A percentile compares a stretch with the other conserved stretches of the same genome.
Conservation (phyloP, 1,140 invertebrate genomes). For the Drosophila repleta region DNA sequence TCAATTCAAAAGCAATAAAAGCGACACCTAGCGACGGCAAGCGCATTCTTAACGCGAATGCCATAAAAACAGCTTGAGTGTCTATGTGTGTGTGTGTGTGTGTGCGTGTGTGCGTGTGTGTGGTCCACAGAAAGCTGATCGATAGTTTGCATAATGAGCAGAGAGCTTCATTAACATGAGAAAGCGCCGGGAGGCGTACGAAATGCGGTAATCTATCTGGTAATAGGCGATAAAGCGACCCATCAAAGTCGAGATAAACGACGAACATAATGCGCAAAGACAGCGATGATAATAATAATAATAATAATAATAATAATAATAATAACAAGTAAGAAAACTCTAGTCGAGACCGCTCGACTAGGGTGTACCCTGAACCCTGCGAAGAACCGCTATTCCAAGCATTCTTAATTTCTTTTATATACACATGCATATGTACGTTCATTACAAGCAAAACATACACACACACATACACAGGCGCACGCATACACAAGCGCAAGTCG, state of each 20-base stretch:
- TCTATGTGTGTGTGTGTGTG: background rate
- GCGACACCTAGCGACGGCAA: slow-evolving; percentile 1
- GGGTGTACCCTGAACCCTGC: too few species aligned
- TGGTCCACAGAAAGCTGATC: slow-evolving; percentile 7
- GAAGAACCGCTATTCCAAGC: too few species aligned
- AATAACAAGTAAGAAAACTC: too few species aligned
- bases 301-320: background rate
- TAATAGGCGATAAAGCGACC: slow-evolving; percentile 39
- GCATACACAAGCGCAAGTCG: too few species aligned
- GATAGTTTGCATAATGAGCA: slow-evolving; percentile 43
- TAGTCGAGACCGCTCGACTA: too few species aligned
- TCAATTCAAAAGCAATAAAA: background rate
- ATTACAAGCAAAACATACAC: too few species aligned
- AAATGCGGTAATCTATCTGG: slow-evolving; percentile 42
- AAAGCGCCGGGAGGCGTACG: slow-evolving; percentile 32
- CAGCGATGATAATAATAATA: background rate
- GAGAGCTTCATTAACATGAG: slow-evolving; percentile 40
- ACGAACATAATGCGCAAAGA: background rate
- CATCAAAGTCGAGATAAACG: background rate
- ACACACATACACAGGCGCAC: too few species aligned
- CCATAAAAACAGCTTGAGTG: background rate
- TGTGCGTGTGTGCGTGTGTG: slow-evolving; percentile 2
- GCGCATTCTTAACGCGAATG: background rate
- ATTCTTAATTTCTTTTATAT: too few species aligned
- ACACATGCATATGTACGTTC: too few species aligned